These are phyloP conservation scores for Accipiter cooperii DNA, from an alignment of 2,113 vertebrate genomes.

Conservation along the genomic window DNA sequence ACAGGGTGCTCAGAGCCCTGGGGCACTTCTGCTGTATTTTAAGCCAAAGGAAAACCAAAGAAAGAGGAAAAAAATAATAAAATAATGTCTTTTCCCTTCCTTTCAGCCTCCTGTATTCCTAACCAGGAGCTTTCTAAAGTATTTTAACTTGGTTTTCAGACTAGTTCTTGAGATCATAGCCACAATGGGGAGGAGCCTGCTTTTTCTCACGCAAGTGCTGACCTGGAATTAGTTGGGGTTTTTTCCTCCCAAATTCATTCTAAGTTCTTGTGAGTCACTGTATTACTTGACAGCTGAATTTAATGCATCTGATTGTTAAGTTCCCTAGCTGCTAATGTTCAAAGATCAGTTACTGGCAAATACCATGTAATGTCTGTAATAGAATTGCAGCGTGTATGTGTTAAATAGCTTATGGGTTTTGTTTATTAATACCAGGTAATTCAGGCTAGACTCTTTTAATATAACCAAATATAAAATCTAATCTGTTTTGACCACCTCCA, in stretches of 20 bases:
- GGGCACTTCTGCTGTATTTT: neutral
- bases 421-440: neutral
- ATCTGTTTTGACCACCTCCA: neutral
- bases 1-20: neutral
- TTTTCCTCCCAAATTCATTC: neutral
- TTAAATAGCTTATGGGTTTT: neutral
- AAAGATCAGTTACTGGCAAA: neutral
- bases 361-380: neutral
- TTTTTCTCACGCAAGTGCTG: neutral
- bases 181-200: neutral
- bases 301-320: neutral
- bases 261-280: neutral
- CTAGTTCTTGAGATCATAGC: neutral
- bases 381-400: neutral
- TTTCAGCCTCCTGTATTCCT: neutral
- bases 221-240: neutral
- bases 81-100: neutral
- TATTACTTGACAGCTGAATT: neutral
- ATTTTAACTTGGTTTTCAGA: neutral
- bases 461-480: neutral
- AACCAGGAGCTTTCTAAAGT: neutral
- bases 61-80: neutral
- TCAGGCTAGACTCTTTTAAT: neutral
- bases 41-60: neutral
- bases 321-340: neutral